Evolutionary conservation across 2,797 vertebrate genomes (phyloP), one percentile per base, ranked within the genome.

Genomic region (Anas capensis): DNA sequence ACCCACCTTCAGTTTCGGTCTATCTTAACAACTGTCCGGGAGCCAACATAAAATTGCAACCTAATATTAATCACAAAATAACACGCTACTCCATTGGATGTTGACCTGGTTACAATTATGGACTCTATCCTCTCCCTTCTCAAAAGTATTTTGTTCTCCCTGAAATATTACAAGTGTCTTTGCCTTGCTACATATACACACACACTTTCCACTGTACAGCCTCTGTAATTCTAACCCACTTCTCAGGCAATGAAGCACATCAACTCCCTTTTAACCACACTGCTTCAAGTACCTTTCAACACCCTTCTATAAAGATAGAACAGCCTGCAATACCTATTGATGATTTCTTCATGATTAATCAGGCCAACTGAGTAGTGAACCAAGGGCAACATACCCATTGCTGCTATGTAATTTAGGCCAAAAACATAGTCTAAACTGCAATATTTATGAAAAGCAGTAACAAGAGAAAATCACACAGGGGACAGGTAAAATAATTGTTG

Each of bases 201-300:
- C 2, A 2, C 9, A 40, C 6, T 12, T 58, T 1, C 9, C 3
- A 8, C 36, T 11, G 6, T 11, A 40, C 2, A 69, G 16, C 13
- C 11, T 65, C 44, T 48, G 14, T 8, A 66, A 51, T 40, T 62
- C 31, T 40, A 46, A 34, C 27, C 9, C 14, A 12, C 54, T 79
- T 40, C 11, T 12, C 17, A 49, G 16, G 17, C 20, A 44, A 26
- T 6, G 23, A 42, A 65, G 8, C 3, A 2, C 12, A 72, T 16
- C 18, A 34, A 23, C 10, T 40, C 5, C 10, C 5, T 78, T 48
- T 53, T 53, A 53, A 14, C 8, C 14, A 19, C 1, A 4, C 6
- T 60, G 8, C 7, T 53, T 12, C 38, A 77, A 62, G 7, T 8
- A 81, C 3, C 10, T 11, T 88, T 84, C 19, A 87, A 31, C 5